Evolutionary conservation across 2,113 vertebrate species (phyloP), one percentile per base, ranked within the genome.

Genomic region (Oryzias celebensis): DNA sequence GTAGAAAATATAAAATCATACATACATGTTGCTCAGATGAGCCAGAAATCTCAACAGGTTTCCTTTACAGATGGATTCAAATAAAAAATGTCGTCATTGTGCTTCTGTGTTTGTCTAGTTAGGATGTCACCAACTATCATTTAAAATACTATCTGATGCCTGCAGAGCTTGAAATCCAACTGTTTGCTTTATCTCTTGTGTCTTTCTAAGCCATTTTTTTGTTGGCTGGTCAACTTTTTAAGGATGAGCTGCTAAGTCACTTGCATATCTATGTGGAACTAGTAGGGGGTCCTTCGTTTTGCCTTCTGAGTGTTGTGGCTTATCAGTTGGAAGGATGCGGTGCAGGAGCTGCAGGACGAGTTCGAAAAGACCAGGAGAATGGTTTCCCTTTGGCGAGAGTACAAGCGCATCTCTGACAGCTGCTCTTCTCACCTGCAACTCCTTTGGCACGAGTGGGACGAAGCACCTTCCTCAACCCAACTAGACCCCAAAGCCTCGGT

Each of bases 301-400:
- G 20, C 20, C 20, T 28, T 5, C 26, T 28, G 26, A 28, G 26
- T 36, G 8, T 36, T 63, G 13, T 56, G 54, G 5, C 2, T 7
- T 51, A 5, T 63, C 87, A 99, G 97, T 88, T 95, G 94, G 94
- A 83, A 83, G 22, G 83, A 82, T 0, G 78, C 88, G 1, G 81
- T 88, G 55, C 90, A 91, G 78, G 91, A 93, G 16, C 45, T 95
- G 0, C 46, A 82, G 17, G 88, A 91, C 1, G 88, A 91, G 46
- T 56, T 91, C 23, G 64, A 50, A 23, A 83, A 86, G 63, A 85
- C 87, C 0, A 83, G 71, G 42, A 62, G 76, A 2, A 81, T 76
- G 4, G 68, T 92, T 15, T 85, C 82, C 43, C 84, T 94, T 52
- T 98, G 94, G 95, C 87, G 89, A 68, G 80, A 89, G 13, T 93